Evolutionary conservation across 2,888 invertebrate genomes (phyloP).

Genomic region (Mactromeris polynyma): DNA sequence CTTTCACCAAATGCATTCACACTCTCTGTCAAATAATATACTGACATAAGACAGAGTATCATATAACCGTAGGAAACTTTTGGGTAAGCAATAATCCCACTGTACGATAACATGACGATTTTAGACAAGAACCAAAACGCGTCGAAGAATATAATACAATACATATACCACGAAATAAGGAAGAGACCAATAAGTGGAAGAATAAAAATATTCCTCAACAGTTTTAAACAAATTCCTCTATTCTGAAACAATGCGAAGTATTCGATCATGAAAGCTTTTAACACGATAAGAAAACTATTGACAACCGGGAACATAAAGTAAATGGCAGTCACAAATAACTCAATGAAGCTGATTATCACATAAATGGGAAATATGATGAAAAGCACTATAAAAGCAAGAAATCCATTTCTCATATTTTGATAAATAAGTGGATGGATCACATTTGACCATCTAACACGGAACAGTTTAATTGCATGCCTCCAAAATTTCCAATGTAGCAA

Average conservation of each 20-base stretch:
- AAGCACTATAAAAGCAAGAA: neutral
- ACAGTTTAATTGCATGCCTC: slow-evolving; percentile 12
- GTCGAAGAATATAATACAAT: slow-evolving; percentile 60
- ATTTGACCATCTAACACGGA: slow-evolving; percentile 9
- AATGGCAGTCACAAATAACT: slow-evolving; percentile 39
- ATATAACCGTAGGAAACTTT: slow-evolving; percentile 57
- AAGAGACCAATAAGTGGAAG: slow-evolving; percentile 25
- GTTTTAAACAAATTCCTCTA: neutral
- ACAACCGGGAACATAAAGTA: slow-evolving; percentile 54
- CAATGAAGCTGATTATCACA: slow-evolving; percentile 36
- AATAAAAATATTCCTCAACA: neutral
- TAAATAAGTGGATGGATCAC: neutral
- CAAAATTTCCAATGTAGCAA: slow-evolving; percentile 21
- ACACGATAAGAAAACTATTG: slow-evolving; percentile 44
- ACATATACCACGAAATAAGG: slow-evolving; percentile 59
- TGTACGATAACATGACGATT: slow-evolving; percentile 57
- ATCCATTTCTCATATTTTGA: neutral
- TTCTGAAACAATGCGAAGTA: neutral
- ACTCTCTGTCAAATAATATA: slow-evolving; percentile 58
- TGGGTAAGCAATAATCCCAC: slow-evolving; percentile 59
- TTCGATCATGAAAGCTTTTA: slow-evolving; percentile 33
- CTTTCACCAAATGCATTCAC: slow-evolving; percentile 33
- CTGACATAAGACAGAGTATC: slow-evolving; percentile 52
- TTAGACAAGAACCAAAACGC: slow-evolving; percentile 61
- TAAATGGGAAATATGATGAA: slow-evolving; percentile 20